A percentile compares a stretch with the other conserved stretches of the same genome.
phyloP scores from a whole-genome alignment of 2,113 vertebrate species.

The Felis chaus region DNA sequence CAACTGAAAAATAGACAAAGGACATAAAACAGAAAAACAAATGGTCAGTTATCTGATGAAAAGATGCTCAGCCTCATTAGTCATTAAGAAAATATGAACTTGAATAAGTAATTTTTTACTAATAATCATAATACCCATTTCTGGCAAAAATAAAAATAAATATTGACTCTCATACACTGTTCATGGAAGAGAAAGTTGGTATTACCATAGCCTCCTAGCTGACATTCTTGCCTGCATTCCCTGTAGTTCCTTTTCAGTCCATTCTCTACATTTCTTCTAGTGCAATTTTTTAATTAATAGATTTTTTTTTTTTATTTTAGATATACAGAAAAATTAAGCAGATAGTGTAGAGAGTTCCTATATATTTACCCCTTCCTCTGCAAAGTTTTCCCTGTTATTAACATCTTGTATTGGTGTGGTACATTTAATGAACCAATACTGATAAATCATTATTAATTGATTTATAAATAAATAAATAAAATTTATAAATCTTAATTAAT shows the following conservation, averaged over 20 bases:
- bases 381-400: background rate
- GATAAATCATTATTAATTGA: background rate
- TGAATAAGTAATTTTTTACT: background rate
- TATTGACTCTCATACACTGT: background rate
- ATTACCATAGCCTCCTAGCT: background rate
- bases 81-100: background rate
- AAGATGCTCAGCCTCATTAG: background rate
- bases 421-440: background rate
- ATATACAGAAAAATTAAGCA: background rate
- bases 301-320: background rate
- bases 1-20: background rate
- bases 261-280: background rate
- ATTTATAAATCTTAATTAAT: no score
- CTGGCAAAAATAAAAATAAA: background rate
- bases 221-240: background rate
- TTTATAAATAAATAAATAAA: no score
- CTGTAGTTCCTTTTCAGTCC: background rate
- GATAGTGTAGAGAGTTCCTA: background rate
- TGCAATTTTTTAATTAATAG: background rate
- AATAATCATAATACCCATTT: background rate
- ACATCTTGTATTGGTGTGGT: background rate
- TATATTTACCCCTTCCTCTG: background rate
- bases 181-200: background rate
- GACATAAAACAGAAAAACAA: background rate
- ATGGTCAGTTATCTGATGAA: background rate